phyloP scores from a whole-genome alignment of 2,888 invertebrate species.

The Maniola hyperantus region DNA sequence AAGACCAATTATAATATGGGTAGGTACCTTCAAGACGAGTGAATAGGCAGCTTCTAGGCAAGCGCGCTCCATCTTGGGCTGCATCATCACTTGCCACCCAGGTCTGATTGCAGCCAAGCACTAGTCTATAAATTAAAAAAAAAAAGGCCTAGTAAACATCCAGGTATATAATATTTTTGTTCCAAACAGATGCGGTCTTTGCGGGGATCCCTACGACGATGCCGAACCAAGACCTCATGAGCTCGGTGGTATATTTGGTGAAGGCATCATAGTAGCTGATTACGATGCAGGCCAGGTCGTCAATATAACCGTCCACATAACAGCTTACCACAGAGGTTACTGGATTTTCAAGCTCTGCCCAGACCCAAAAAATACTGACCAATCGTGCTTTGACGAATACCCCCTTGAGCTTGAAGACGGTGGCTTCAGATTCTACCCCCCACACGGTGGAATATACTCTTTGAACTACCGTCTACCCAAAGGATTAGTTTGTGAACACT shows the following conservation, averaged over 20 bases:
- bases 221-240: conserved; percentile 88
- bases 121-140: too few species aligned
- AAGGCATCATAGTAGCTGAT: conserved; percentile 87
- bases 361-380: conserved; percentile 85
- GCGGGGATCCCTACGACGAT: conserved; percentile 91
- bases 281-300: conserved; percentile 86
- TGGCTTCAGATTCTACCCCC: conserved; percentile 85
- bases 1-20: too few species aligned
- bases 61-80: too few species aligned
- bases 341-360: conserved; percentile 92
- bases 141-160: background rate
- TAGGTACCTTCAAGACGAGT: too few species aligned
- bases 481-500: conserved; percentile 88
- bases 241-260: conserved; percentile 90
- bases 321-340: conserved; percentile 92
- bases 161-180: background rate
- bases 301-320: conserved; percentile 87
- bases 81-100: too few species aligned
- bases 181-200: conserved; percentile 86
- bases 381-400: conserved; percentile 88
- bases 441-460: conserved; percentile 86
- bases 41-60: too few species aligned
- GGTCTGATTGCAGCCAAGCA: too few species aligned
- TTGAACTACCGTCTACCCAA: conserved; percentile 83
- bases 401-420: conserved; percentile 81